Percentiles rank a stretch among this genome's conserved stretches.
Evolutionary conservation across 2,113 vertebrate genomes (phyloP).

Genomic region (Perognathus longimembris): DNA sequence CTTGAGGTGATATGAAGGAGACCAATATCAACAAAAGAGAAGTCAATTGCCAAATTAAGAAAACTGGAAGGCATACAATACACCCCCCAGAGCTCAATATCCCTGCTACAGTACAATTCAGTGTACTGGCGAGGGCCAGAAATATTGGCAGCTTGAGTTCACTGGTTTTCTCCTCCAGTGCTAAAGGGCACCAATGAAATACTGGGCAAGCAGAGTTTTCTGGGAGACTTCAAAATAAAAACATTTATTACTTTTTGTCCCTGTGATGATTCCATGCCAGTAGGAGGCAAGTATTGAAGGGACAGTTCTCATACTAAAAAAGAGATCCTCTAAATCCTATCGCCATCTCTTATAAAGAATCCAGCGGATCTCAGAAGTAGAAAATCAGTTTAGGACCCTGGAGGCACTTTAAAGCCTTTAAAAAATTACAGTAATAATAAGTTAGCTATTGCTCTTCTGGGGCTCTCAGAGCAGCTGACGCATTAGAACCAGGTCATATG

Average conservation of each 20-base stretch:
- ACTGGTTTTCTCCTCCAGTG: neutral
- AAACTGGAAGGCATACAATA: slow-evolving; percentile 74
- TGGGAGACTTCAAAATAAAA: slow-evolving; percentile 60
- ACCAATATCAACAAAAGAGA: slow-evolving; percentile 62
- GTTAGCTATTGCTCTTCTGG: slow-evolving; percentile 79
- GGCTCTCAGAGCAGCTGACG: slow-evolving; percentile 64
- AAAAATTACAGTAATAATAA: slow-evolving; percentile 80
- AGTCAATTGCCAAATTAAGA: slow-evolving; percentile 59
- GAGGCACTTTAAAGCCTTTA: slow-evolving; percentile 86
- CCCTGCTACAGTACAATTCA: neutral
- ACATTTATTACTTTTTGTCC: slow-evolving; percentile 46
- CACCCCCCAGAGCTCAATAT: slow-evolving; percentile 54
- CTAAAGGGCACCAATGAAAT: slow-evolving; percentile 68
- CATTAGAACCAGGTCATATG: slow-evolving; percentile 52
- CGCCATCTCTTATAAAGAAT: slow-evolving; percentile 66
- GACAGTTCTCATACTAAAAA: slow-evolving; percentile 67
- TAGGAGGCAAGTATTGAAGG: slow-evolving; percentile 57
- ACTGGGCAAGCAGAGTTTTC: slow-evolving; percentile 26
- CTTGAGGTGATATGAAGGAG: slow-evolving; percentile 76
- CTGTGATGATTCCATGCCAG: neutral
- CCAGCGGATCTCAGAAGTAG: slow-evolving; percentile 65
- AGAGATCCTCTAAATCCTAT: slow-evolving; percentile 62
- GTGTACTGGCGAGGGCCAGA: neutral
- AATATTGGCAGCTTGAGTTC: slow-evolving; percentile 49
- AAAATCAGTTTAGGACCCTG: slow-evolving; percentile 67